Evolutionary conservation across 2,113 vertebrate species (phyloP).

Genomic region (Natator depressus): DNA sequence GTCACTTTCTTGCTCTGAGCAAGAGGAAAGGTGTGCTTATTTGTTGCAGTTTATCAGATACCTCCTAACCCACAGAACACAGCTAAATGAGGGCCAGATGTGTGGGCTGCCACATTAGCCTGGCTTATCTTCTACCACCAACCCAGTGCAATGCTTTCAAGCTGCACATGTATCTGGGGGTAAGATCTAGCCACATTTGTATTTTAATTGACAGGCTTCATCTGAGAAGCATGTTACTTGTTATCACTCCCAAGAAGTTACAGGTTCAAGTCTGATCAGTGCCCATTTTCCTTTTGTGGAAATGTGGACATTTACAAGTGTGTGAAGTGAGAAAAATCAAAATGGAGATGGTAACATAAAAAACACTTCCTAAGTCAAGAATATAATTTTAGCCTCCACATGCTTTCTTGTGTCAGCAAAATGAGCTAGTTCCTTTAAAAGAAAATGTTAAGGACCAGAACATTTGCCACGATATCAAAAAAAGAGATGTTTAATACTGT

Average conservation of each 20-base stretch:
- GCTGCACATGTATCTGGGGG: background rate
- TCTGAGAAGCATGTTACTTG: background rate
- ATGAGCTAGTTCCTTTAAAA: background rate
- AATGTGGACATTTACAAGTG: background rate
- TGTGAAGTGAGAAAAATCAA: background rate
- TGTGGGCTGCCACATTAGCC: background rate
- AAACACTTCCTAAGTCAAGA: background rate
- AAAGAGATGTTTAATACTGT: background rate
- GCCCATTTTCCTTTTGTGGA: background rate
- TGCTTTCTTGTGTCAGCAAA: background rate
- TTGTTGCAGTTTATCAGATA: background rate
- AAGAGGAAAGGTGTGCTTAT: background rate
- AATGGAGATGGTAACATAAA: background rate
- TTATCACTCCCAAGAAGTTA: background rate
- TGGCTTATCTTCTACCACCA: background rate
- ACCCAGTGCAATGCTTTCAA: background rate
- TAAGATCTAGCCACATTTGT: background rate
- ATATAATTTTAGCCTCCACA: background rate
- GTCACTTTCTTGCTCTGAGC: background rate
- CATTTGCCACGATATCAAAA: background rate
- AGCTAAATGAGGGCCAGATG: background rate
- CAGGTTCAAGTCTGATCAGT: background rate
- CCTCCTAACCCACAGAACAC: background rate
- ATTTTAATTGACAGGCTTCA: constrained; percentile 7
- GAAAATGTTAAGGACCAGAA: background rate